Evolutionary conservation across 1,140 invertebrate species (phyloP).

Genomic region (Pantala flavescens): DNA sequence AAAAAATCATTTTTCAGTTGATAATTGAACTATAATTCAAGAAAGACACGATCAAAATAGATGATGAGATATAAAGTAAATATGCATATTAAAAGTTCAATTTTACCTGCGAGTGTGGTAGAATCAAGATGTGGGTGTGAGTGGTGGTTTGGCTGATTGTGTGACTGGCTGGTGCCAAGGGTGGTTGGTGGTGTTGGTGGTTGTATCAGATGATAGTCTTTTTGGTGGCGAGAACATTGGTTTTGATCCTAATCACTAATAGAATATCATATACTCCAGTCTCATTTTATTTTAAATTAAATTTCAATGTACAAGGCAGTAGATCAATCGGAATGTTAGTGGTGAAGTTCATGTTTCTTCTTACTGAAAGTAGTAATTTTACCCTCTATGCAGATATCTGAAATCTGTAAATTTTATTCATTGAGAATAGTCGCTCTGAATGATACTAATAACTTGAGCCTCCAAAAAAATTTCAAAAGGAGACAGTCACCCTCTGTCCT

Average conservation of each 20-base stretch:
- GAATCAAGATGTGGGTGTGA: not conserved
- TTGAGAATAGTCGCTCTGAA: not conserved
- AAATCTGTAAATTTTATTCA: not conserved
- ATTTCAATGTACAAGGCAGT: too few relatives aligned
- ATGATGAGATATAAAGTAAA: not conserved
- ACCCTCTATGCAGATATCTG: not conserved
- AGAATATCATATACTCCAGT: too few relatives aligned
- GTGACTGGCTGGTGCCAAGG: not conserved
- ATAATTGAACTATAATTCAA: not conserved
- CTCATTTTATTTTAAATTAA: too few relatives aligned
- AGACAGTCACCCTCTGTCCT: not conserved
- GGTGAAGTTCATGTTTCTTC: not conserved
- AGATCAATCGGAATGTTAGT: too few relatives aligned
- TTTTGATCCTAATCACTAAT: not conserved
- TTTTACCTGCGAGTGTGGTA: not conserved
- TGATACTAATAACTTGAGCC: not conserved
- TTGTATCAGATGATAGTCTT: not conserved
- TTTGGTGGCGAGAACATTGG: slow-evolving; percentile 3
- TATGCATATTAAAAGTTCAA: not conserved
- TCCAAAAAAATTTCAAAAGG: not conserved
- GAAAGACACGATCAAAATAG: not conserved
- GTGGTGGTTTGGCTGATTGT: not conserved
- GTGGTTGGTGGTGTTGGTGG: slow-evolving; percentile 2
- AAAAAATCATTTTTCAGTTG: not conserved
- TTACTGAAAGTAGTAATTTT: not conserved